Percentiles rank a stretch among this genome's conserved stretches.
Conservation (phyloP, 2,888 invertebrate species). For the Sesamia inferens region DNA sequence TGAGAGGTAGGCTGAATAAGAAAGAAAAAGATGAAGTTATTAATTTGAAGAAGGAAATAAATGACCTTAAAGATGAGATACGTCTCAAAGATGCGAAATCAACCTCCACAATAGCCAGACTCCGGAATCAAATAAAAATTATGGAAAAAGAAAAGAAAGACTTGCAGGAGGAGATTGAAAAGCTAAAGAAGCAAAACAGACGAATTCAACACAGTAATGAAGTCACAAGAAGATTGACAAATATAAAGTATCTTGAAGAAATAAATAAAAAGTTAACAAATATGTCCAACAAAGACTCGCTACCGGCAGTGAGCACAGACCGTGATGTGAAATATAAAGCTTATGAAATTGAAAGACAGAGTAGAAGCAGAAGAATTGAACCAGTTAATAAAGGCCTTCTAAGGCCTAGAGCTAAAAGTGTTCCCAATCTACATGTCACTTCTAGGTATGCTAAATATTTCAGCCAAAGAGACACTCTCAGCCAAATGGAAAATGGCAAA, state of each 20-base stretch:
- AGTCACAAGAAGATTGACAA: slow-evolving; percentile 89
- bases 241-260: slow-evolving; percentile 93
- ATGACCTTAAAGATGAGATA: slow-evolving; percentile 91
- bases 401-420: slow-evolving; percentile 86
- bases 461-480: slow-evolving; percentile 83
- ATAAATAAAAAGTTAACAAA: slow-evolving; percentile 91
- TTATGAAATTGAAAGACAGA: slow-evolving; percentile 84
- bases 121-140: slow-evolving; percentile 93
- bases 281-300: slow-evolving; percentile 77
- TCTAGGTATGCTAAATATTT: slow-evolving; percentile 88
- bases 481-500: slow-evolving; percentile 75
- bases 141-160: slow-evolving; percentile 92
- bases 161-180: slow-evolving; percentile 91
- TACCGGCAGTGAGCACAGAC: slow-evolving; percentile 74
- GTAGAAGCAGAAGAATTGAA: slow-evolving; percentile 74
- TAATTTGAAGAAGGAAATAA: slow-evolving; percentile 91
- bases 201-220: slow-evolving; percentile 91
- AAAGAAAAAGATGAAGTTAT: slow-evolving; percentile 93
- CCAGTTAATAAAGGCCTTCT: slow-evolving; percentile 62
- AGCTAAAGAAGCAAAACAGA: slow-evolving; percentile 92
- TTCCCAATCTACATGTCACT: slow-evolving; percentile 86
- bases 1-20: slow-evolving; percentile 91
- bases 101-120: slow-evolving; percentile 92
- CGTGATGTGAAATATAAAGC: slow-evolving; percentile 82
- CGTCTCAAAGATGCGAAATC: slow-evolving; percentile 93